Evolutionary conservation across 2,113 vertebrate genomes (phyloP).

Genomic region (Tragelaphus imberbis): DNA sequence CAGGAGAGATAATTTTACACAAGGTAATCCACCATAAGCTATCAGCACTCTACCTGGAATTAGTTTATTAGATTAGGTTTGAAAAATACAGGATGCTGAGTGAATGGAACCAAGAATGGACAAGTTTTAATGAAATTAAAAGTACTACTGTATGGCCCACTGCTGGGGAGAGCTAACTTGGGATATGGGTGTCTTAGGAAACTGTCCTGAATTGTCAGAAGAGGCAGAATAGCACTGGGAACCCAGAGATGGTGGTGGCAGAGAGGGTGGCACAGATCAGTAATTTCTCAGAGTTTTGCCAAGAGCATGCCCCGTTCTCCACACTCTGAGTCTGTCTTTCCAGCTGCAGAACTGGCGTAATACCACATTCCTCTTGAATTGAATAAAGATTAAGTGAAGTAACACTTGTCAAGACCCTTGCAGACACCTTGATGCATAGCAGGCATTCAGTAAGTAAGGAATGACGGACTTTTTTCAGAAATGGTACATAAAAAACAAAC

Average conservation of each 20-base stretch:
- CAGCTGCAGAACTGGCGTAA: not conserved
- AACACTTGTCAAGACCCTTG: not conserved
- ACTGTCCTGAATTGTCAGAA: not conserved
- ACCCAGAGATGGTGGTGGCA: not conserved
- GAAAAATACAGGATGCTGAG: not conserved
- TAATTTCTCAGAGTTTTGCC: not conserved
- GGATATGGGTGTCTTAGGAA: no score
- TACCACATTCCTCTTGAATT: not conserved
- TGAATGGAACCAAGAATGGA: not conserved
- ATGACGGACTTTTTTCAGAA: not conserved
- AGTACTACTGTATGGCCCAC: not conserved
- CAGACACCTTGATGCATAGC: not conserved
- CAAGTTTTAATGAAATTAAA: slow-evolving; percentile 22
- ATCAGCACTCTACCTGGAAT: not conserved
- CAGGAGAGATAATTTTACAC: not conserved
- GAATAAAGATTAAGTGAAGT: not conserved
- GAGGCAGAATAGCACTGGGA: not conserved
- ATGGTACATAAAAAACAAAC: not conserved
- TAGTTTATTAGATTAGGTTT: slow-evolving; percentile 8
- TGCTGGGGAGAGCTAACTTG: not conserved
- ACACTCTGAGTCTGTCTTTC: not conserved
- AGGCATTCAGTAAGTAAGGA: not conserved
- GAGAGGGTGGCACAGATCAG: not conserved
- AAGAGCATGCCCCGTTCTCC: not conserved
- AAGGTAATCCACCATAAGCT: not conserved